Evolutionary conservation across 2,113 vertebrate genomes (phyloP).

Genomic region (Falcunculus frontatus): DNA sequence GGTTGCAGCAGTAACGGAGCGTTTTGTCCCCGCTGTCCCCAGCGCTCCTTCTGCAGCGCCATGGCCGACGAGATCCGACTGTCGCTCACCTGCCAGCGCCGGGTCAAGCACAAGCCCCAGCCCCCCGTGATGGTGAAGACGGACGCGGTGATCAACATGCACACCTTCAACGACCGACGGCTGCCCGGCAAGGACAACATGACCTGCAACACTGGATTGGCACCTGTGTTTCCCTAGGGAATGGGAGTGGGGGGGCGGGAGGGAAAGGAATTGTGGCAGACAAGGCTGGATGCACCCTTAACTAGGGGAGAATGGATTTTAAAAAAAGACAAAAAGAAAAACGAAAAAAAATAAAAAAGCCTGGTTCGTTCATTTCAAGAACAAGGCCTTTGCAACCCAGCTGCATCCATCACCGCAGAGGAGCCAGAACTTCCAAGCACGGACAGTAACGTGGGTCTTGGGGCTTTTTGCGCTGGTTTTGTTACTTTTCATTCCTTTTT

Average conservation of each 20-base stretch:
- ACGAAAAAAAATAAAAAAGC: conserved; percentile 3
- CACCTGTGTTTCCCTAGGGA: conserved; percentile 90
- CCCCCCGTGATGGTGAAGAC: conserved; percentile 87
- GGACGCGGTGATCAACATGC: conserved; percentile 97
- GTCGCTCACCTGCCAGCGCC: conserved; percentile 95
- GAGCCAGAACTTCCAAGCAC: not conserved
- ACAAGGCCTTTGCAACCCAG: conserved; percentile 62
- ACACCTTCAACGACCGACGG: conserved; percentile 96
- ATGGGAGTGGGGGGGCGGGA: not conserved
- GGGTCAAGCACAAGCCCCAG: conserved; percentile 91
- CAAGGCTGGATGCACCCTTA: not conserved
- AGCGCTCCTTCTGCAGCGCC: conserved; percentile 98
- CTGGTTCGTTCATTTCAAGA: conserved; percentile 71
- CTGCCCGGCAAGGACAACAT: conserved; percentile 96
- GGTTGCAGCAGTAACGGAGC: accelerated
- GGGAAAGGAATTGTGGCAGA: not conserved
- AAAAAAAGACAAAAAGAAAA: not conserved
- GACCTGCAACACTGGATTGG: conserved; percentile 89
- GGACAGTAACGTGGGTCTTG: not conserved
- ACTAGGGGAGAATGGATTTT: conserved; percentile 63
- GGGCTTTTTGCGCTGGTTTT: not conserved
- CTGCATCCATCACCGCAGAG: not conserved
- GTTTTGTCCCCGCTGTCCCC: conserved; percentile 28
- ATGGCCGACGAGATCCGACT: conserved; percentile 94
- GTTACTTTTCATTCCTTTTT: not conserved